Percentiles rank a stretch among this genome's conserved stretches.
Conservation (phyloP, 1,140 invertebrate genomes). For the Sesamia nonagrioides region DNA sequence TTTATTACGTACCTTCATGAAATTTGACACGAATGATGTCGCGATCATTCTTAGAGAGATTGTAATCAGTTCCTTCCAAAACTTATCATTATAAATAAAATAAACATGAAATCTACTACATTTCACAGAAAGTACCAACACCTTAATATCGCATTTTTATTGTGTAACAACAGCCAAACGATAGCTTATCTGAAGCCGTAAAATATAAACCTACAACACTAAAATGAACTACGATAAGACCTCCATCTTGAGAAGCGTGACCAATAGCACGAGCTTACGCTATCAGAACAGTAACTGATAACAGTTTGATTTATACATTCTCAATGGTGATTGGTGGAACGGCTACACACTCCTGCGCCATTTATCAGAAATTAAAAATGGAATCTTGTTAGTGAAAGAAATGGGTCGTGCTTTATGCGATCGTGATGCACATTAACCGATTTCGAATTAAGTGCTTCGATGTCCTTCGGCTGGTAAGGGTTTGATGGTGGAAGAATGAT, state of each 20-base stretch:
- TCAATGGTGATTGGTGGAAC: constrained; percentile 71
- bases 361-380: constrained; percentile 73
- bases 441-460: constrained; percentile 1
- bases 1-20: too few relatives aligned
- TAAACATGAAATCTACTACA: too few relatives aligned
- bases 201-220: constrained; percentile 58
- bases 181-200: constrained; percentile 66
- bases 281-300: constrained; percentile 76
- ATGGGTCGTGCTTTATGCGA: constrained; percentile 68
- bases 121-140: not conserved
- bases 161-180: constrained; percentile 46
- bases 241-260: constrained; percentile 79
- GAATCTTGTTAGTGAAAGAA: constrained; percentile 71
- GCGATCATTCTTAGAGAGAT: too few relatives aligned
- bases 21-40: too few relatives aligned
- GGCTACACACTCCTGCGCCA: constrained; percentile 51
- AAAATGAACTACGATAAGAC: constrained; percentile 70
- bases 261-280: constrained; percentile 71
- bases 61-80: too few relatives aligned
- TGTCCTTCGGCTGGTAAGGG: not conserved
- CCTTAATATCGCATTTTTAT: constrained; percentile 31
- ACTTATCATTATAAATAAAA: not conserved
- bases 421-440: constrained; percentile 53
- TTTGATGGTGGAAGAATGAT: not conserved
- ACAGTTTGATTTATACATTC: constrained; percentile 78